Evolutionary conservation across 2,888 invertebrate genomes (phyloP).

Genomic region (Platycnemis pennipes): DNA sequence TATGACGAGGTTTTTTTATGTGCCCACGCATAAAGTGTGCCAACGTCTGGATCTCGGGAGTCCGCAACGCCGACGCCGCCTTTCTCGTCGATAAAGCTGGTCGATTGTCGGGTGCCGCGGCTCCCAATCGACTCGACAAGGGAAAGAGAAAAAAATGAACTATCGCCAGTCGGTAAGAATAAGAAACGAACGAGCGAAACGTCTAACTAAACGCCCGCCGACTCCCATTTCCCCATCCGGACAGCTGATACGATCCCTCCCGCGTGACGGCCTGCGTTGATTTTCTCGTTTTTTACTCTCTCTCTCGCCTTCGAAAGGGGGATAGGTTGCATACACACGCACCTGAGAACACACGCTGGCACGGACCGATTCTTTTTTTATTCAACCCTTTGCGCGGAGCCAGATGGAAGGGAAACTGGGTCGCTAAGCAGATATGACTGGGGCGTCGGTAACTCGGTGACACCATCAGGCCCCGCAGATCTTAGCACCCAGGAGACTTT

Average conservation of each 20-base stretch:
- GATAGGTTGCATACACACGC: not conserved
- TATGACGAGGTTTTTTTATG: not conserved
- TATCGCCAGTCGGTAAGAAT: no score
- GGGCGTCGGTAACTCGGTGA: not conserved
- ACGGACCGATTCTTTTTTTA: not conserved
- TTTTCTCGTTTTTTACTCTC: not conserved
- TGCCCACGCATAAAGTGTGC: conserved; percentile 10
- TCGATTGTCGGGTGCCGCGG: not conserved
- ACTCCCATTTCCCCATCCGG: no score
- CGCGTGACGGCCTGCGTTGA: not conserved
- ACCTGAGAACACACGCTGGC: not conserved
- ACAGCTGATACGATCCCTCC: not conserved
- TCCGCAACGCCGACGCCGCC: not conserved
- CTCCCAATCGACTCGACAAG: not conserved
- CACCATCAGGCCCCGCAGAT: not conserved
- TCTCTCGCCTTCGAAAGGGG: not conserved
- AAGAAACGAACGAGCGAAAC: no score
- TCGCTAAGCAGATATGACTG: not conserved
- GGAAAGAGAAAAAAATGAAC: not conserved
- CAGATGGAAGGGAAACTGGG: not conserved
- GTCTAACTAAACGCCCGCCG: no score
- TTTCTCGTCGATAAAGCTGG: not conserved
- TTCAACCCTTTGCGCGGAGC: not conserved
- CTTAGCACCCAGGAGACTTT: no score
- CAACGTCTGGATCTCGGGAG: not conserved